Conservation (phyloP, 2,113 vertebrate genomes). For the Lophura nycthemera region DNA sequence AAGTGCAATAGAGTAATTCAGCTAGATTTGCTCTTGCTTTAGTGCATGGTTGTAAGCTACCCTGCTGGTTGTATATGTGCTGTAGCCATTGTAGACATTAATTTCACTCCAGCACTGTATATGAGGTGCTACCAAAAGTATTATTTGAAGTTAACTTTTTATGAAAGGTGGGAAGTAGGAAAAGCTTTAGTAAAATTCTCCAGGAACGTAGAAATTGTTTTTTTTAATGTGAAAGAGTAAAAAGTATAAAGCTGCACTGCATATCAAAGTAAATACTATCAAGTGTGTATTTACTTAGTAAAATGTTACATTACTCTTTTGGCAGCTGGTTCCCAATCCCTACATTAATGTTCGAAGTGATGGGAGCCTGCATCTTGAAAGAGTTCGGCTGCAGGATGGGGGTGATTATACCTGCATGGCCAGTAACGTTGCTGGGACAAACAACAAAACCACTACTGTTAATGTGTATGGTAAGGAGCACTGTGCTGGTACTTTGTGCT, state of each 20-base stretch:
- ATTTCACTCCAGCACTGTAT: neutral
- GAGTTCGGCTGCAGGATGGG: conserved; percentile 84
- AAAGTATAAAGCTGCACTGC: fast-evolving
- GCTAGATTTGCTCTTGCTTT: neutral
- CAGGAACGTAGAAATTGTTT: neutral
- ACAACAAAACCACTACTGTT: conserved; percentile 86
- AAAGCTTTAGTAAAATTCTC: neutral
- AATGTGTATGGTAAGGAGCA: conserved; percentile 84
- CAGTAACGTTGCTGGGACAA: conserved; percentile 86
- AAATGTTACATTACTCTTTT: neutral
- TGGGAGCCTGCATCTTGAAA: conserved; percentile 93
- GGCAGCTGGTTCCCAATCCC: conserved; percentile 87
- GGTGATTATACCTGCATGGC: conserved; percentile 93
- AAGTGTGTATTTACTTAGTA: neutral
- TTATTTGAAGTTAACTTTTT: neutral
- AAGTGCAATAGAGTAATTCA: neutral
- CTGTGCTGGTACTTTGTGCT: neutral
- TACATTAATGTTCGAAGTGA: conserved; percentile 88
- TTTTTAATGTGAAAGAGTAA: neutral
- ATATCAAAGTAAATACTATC: fast-evolving
- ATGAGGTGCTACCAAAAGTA: neutral
- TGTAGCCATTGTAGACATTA: neutral
- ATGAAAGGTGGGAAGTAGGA: neutral
- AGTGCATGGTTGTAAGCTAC: neutral
- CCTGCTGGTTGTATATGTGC: neutral